phyloP scores from a whole-genome alignment of 2,113 vertebrate species.

The Cyanistes caeruleus region DNA sequence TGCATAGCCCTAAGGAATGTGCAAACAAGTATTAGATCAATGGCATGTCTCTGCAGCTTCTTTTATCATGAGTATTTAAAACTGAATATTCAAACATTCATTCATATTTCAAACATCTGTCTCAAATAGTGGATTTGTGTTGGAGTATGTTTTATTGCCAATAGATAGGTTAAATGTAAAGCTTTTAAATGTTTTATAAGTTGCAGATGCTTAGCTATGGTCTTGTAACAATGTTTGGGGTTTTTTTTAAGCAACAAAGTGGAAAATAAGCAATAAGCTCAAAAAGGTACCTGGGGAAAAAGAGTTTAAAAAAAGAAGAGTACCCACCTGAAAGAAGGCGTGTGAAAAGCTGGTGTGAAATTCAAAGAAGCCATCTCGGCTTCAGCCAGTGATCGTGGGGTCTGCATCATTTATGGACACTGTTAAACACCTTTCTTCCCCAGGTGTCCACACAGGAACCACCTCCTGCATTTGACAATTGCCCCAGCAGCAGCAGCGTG shows the following conservation, averaged over 20 bases:
- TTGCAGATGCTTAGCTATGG: constrained; percentile 21
- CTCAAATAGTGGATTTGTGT: constrained; percentile 70
- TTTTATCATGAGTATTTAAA: constrained; percentile 79
- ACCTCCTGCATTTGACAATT: no score
- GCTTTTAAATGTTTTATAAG: constrained; percentile 43
- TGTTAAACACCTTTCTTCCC: neutral
- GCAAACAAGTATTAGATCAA: constrained; percentile 80
- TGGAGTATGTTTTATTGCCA: constrained; percentile 58
- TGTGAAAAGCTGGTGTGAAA: neutral
- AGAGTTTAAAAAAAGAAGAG: neutral
- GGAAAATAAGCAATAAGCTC: neutral
- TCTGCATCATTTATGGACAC: accelerated
- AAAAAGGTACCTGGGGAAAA: neutral
- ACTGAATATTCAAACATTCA: constrained; percentile 79
- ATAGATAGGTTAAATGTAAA: constrained; percentile 48
- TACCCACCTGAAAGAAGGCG: neutral
- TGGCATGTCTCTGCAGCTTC: constrained; percentile 76
- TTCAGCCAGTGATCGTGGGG: neutral
- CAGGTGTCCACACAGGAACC: neutral
- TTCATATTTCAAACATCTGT: constrained; percentile 78
- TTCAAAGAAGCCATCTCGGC: neutral
- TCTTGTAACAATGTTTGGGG: neutral
- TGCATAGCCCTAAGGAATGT: constrained; percentile 77
- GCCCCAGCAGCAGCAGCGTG: no score
- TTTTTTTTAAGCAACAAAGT: neutral